Evolutionary conservation across 92 coral and sea anemone species (phyloP).

Genomic region (Siderastrea siderea): DNA sequence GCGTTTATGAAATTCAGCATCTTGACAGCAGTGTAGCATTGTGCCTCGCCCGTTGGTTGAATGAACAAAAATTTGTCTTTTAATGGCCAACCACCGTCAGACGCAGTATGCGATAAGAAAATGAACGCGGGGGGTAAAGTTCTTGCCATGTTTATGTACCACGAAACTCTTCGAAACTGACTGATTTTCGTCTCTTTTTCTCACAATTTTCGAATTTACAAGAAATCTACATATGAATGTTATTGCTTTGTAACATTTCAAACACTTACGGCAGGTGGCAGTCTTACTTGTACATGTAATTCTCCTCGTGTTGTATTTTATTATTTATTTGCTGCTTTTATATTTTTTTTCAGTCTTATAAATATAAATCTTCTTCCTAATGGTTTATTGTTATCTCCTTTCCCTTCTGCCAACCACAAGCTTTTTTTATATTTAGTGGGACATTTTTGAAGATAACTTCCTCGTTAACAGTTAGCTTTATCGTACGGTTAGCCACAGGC

Average conservation of each 20-base stretch:
- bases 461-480: neutral
- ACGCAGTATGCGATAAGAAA: constrained; percentile 22
- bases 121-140: constrained; percentile 6
- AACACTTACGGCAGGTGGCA: constrained; percentile 16
- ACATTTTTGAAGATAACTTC: neutral
- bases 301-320: constrained; percentile 16
- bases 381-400: constrained; percentile 6
- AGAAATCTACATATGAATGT: neutral
- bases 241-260: constrained; percentile 3
- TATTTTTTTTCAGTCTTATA: neutral
- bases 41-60: constrained; percentile 29
- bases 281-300: constrained; percentile 2
- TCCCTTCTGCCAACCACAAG: constrained; percentile 15
- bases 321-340: constrained; percentile 5
- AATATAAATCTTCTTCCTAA: constrained; percentile 10
- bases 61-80: constrained; percentile 26
- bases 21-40: constrained; percentile 44
- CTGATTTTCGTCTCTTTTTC: neutral
- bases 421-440: constrained; percentile 18
- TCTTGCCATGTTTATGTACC: neutral
- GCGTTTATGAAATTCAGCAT: constrained; percentile 51
- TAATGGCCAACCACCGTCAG: constrained; percentile 48
- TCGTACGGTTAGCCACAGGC: neutral
- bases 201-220: neutral
- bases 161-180: neutral